phyloP scores from a whole-genome alignment of 2,113 vertebrate genomes.

The Paradoxurus hermaphroditus region DNA sequence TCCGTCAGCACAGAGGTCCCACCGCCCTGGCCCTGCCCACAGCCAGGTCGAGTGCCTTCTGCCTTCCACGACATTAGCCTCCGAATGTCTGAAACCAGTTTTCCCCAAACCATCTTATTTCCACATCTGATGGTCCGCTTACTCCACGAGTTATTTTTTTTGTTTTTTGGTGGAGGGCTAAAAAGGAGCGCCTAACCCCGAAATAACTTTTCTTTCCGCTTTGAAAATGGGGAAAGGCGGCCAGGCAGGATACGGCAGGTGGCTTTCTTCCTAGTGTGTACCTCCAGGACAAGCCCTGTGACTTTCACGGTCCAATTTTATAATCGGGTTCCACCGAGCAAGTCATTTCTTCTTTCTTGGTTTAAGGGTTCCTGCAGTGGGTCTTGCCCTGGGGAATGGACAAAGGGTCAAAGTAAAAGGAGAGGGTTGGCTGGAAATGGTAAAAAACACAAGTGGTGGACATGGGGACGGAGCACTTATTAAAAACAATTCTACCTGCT shows the following conservation, averaged over 20 bases:
- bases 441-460: not conserved
- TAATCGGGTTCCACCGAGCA: not conserved
- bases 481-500: not conserved
- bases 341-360: not conserved
- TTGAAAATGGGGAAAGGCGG: not conserved
- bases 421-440: not conserved
- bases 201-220: not conserved
- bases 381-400: not conserved
- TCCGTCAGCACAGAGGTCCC: not conserved
- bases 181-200: not conserved
- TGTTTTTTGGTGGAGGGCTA: not conserved
- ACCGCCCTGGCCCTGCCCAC: fast-evolving
- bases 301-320: not conserved
- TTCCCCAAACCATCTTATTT: not conserved
- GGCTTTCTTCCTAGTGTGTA: not conserved
- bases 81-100: not conserved
- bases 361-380: not conserved
- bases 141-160: too few relatives aligned
- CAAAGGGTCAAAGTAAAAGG: not conserved
- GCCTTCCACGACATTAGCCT: not conserved
- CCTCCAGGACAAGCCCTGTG: not conserved
- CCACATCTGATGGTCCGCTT: not conserved
- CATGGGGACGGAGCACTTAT: not conserved
- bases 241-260: not conserved
- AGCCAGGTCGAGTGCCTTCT: fast-evolving